phyloP scores from a whole-genome alignment of 1,140 invertebrate genomes.

The Drosophila ironensis region DNA sequence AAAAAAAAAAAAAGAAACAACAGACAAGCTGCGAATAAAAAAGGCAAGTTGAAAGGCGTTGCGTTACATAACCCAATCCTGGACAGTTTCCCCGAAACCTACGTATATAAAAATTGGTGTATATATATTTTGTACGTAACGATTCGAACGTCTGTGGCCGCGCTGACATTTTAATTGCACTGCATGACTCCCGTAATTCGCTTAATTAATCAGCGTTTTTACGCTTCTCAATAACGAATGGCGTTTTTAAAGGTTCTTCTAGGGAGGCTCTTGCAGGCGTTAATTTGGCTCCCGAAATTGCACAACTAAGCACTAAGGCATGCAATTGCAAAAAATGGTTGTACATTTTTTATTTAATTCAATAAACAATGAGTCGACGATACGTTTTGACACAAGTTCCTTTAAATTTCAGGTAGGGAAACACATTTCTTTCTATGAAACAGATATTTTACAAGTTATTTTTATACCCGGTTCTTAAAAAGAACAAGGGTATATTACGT shows the following conservation, averaged over 20 bases:
- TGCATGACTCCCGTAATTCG: conserved; percentile 75
- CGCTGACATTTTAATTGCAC: conserved; percentile 78
- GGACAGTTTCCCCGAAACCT: conserved; percentile 11
- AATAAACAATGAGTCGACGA: no score
- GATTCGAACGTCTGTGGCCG: conserved; percentile 31
- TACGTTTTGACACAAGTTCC: no score
- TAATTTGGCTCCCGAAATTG: conserved; percentile 8
- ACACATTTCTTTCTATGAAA: no score
- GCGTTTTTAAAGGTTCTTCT: conserved; percentile 14
- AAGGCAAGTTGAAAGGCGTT: conserved; percentile 3
- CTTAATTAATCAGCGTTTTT: conserved; percentile 76
- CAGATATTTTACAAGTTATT: no score
- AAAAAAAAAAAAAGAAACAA: background rate
- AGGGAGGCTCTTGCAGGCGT: background rate
- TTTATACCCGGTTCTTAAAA: no score
- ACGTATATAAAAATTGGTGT: conserved; percentile 6
- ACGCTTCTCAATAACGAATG: conserved; percentile 36
- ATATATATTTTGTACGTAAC: background rate
- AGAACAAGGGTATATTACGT: no score
- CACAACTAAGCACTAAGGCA: background rate
- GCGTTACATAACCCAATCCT: conserved; percentile 44
- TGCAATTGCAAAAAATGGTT: no score
- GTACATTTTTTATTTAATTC: no score
- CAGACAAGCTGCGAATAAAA: conserved; percentile 35
- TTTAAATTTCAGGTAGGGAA: no score